Evolutionary conservation across 2,797 vertebrate genomes (phyloP).

Genomic region (Phataginus tetradactyla): DNA sequence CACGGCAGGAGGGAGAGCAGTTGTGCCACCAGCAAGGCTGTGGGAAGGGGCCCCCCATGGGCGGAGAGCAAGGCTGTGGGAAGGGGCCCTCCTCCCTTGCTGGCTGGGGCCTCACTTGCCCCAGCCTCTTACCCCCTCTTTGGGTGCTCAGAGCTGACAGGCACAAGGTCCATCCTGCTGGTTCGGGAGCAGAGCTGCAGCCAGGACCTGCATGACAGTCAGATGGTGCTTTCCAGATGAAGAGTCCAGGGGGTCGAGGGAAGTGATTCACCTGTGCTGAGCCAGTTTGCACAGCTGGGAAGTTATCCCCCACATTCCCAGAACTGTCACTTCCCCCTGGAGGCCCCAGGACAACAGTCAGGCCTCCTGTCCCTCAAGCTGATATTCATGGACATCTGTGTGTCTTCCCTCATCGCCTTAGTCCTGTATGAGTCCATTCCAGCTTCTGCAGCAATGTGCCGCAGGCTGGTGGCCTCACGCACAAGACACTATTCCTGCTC

Average conservation of each 20-base stretch:
- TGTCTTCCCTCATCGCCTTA: neutral
- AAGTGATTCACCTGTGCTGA: accelerated
- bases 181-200: neutral
- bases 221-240: neutral
- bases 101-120: too few species aligned
- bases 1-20: accelerated
- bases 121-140: neutral
- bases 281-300: neutral
- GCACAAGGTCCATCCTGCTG: neutral
- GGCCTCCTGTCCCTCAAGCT: accelerated
- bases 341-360: neutral
- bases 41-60: accelerated
- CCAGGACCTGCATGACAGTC: too few species aligned
- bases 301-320: accelerated
- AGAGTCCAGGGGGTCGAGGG: accelerated
- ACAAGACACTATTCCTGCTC: accelerated
- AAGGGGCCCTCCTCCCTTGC: too few species aligned
- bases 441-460: neutral
- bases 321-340: neutral
- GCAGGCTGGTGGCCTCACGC: accelerated
- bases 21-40: accelerated
- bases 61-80: accelerated
- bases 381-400: accelerated
- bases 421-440: accelerated
- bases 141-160: neutral